A percentile compares a stretch with the other conserved stretches of the same genome.
phyloP scores from a whole-genome alignment of 2,797 vertebrate species.

The Eutrigla gurnardus region DNA sequence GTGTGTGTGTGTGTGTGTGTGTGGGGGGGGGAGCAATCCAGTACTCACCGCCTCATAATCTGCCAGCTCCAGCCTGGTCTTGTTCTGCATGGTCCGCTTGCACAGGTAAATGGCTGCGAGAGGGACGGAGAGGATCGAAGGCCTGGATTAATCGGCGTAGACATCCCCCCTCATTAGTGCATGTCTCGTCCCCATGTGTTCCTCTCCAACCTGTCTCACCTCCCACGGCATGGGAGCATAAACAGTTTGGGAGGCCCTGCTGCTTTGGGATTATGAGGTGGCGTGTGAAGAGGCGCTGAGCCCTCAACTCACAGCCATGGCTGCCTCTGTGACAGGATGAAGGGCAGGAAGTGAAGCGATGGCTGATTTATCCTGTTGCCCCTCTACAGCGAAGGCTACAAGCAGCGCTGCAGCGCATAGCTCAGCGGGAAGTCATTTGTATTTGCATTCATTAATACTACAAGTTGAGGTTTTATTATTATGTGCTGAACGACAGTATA shows the following conservation, averaged over 20 bases:
- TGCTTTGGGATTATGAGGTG: slow-evolving; percentile 36
- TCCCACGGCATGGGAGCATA: slow-evolving; percentile 7
- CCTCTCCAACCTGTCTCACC: slow-evolving; percentile 21
- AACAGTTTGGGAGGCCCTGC: slow-evolving; percentile 42
- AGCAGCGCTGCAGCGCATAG: neutral
- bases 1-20: neutral
- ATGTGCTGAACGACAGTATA: too few species aligned
- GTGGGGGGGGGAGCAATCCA: slow-evolving; percentile 10
- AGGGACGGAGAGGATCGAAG: slow-evolving; percentile 31
- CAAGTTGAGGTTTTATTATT: too few species aligned
- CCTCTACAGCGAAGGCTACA: neutral
- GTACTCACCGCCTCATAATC: slow-evolving; percentile 98
- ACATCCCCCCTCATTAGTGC: slow-evolving; percentile 16
- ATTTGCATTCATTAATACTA: slow-evolving; percentile 1
- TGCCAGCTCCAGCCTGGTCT: slow-evolving; percentile 96
- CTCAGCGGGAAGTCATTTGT: slow-evolving; percentile 5
- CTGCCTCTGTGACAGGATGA: slow-evolving; percentile 36
- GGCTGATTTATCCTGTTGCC: slow-evolving; percentile 35
- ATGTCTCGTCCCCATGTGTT: slow-evolving; percentile 9
- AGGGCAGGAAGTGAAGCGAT: slow-evolving; percentile 37
- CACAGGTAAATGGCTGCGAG: slow-evolving; percentile 96
- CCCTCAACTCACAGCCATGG: slow-evolving; percentile 18
- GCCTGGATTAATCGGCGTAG: slow-evolving; percentile 41
- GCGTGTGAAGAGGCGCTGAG: slow-evolving; percentile 29
- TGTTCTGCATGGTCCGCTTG: slow-evolving; percentile 99